Evolutionary conservation across 2,797 vertebrate species (phyloP), one percentile per base, ranked within the genome.

Genomic region (Microctenopoma steveboyesi): DNA sequence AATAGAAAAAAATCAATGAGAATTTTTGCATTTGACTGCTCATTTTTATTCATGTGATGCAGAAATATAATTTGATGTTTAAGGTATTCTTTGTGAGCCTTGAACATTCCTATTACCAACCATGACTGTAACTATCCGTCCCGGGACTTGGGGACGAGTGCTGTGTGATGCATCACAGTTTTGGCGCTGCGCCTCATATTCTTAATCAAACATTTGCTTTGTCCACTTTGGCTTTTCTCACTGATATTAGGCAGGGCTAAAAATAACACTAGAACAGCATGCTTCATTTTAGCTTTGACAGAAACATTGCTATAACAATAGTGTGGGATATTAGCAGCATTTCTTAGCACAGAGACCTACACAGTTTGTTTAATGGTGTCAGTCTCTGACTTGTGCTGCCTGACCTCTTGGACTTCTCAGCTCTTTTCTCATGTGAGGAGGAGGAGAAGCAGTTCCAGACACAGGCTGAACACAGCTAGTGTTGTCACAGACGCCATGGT

Each of bases 301-400:
- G 69, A 37, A 56, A 35, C 45, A 35, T 28, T 65, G 18, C 43
- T 47, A 40, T 13, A 43, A 48, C 12, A 37, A 28, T 14, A 16
- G 22, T 3, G 30, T 50, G 33, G 51, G 52, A 46, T 51, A 39
- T 53, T 46, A 69, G 33, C 35, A 43, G 52, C 35, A 39, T 67
- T 64, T 14, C 16, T 7, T 55, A 54, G 22, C 61, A 67, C 55
- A 85, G 43, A 73, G 12, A 1, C 70, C 43, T 33, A 59, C 51
- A 65, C 35, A 57, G 68, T 73, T 74, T 7, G 35, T 58, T 54
- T 50, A 66, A 71, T 71, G 60, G 81, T 83, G 77, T 85, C 79
- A 59, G 8, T 64, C 83, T 84, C 80, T 33, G 71, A 65, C 56
- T 72, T 35, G 42, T 56, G 58, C 69, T n/a, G 50, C 72, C 67